These are phyloP conservation scores for Tokudaia muenninki DNA, from an alignment of 2,797 vertebrate genomes.

Conservation along the genomic window DNA sequence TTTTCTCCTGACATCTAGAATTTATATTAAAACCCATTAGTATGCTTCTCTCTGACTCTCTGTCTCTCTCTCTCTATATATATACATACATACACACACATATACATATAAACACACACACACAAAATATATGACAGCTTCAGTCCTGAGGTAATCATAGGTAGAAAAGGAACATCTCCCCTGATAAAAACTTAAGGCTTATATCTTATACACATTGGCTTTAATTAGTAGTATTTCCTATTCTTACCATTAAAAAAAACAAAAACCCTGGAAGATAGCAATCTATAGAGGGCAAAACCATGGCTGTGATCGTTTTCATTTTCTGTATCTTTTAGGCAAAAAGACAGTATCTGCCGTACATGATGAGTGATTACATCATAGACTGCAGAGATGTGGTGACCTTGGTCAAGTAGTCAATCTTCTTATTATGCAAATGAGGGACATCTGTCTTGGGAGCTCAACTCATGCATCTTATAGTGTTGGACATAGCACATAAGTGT, in stretches of 20 bases:
- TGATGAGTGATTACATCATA: conserved; percentile 23
- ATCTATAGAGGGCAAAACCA: neutral
- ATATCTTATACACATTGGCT: neutral
- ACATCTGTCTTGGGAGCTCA: conserved; percentile 4
- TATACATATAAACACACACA: too few species aligned
- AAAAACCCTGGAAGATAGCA: neutral
- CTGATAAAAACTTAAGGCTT: neutral
- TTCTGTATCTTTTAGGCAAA: neutral
- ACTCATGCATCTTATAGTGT: neutral
- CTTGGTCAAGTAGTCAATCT: conserved; percentile 48
- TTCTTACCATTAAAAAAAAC: neutral
- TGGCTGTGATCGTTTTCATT: neutral
- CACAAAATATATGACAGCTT: neutral
- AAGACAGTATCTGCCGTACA: neutral
- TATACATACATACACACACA: too few species aligned
- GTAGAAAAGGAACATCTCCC: neutral
- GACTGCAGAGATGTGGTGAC: neutral
- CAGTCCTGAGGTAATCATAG: neutral
- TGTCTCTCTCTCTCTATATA: too few species aligned
- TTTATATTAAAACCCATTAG: neutral
- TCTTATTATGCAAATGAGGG: conserved; percentile 54
- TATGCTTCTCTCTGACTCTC: neutral
- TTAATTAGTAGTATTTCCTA: conserved; percentile 2
- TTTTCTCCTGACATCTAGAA: neutral
- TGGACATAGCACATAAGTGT: conserved; percentile 30